Percentiles rank a stretch among this genome's conserved stretches.
phyloP scores from a whole-genome alignment of 2,888 invertebrate genomes.

The Hemistola chrysoprasaria region DNA sequence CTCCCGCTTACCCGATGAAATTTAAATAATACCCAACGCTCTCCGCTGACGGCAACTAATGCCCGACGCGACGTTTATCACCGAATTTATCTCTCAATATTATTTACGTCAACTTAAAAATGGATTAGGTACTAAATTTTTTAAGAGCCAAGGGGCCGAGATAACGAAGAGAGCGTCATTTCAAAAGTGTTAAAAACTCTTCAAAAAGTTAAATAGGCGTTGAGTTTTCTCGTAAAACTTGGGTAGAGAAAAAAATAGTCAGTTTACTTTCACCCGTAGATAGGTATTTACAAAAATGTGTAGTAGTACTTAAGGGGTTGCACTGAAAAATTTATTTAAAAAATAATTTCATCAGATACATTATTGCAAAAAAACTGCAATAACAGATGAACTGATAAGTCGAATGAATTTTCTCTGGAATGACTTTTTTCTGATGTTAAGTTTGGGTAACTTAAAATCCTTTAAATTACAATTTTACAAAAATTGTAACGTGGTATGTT shows the following conservation, averaged over 20 bases:
- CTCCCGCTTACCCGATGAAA: constrained; percentile 56
- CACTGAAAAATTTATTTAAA: constrained; percentile 7
- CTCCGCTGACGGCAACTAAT: constrained; percentile 48
- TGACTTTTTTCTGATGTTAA: no score
- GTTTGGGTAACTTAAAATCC: no score
- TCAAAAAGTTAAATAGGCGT: neutral
- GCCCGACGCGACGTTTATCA: constrained; percentile 49
- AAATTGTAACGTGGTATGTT: no score
- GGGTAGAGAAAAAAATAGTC: no score
- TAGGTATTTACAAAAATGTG: neutral
- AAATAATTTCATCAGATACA: no score
- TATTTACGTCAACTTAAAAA: constrained; percentile 55
- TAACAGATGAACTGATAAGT: no score
- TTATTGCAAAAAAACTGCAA: no score
- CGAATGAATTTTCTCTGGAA: no score
- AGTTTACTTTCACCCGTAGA: constrained; percentile 7
- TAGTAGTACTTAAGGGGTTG: no score
- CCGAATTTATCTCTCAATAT: constrained; percentile 55
- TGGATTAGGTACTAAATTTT: constrained; percentile 42
- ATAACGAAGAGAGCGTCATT: constrained; percentile 15
- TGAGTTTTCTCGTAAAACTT: constrained; percentile 1
- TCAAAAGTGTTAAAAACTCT: constrained; percentile 16
- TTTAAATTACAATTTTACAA: no score
- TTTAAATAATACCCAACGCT: constrained; percentile 57
- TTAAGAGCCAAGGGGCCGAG: constrained; percentile 29